These are phyloP conservation scores for Adoxophyes honmai DNA, from an alignment of 1,140 invertebrate genomes.

Conservation along the genomic window DNA sequence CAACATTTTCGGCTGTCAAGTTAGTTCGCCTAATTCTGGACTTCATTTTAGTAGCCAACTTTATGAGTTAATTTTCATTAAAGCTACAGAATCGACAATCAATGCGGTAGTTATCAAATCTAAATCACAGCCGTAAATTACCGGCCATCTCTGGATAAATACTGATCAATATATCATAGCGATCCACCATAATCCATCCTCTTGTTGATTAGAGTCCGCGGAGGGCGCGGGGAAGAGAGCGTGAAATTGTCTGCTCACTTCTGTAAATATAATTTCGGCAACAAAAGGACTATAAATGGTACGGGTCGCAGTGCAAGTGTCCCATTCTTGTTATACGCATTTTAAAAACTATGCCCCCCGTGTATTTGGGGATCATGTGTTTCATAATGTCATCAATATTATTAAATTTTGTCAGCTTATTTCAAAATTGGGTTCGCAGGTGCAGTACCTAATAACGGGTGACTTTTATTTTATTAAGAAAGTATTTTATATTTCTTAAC, in stretches of 20 bases:
- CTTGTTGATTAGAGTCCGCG: slow-evolving; percentile 67
- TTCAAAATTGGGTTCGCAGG: not conserved
- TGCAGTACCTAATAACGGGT: too few relatives aligned
- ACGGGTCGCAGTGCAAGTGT: slow-evolving; percentile 57
- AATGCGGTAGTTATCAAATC: too few relatives aligned
- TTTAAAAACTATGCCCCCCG: slow-evolving; percentile 37
- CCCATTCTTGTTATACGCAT: slow-evolving; percentile 57
- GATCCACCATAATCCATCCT: slow-evolving; percentile 7
- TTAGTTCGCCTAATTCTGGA: too few relatives aligned
- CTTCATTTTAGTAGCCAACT: too few relatives aligned
- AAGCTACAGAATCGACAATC: too few relatives aligned
- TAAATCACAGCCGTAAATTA: too few relatives aligned
- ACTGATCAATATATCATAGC: too few relatives aligned
- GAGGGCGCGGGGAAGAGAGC: slow-evolving; percentile 65
- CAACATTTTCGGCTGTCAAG: too few relatives aligned
- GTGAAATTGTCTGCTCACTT: slow-evolving; percentile 77
- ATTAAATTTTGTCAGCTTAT: not conserved
- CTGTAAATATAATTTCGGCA: slow-evolving; percentile 76
- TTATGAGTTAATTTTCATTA: too few relatives aligned
- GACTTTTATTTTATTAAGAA: too few relatives aligned
- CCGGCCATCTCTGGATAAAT: too few relatives aligned
- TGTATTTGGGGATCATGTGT: slow-evolving; percentile 13
- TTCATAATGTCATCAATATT: slow-evolving; percentile 28
- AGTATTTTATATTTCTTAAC: too few relatives aligned
- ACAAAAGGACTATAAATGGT: slow-evolving; percentile 76